phyloP scores from a whole-genome alignment of 2,888 invertebrate genomes.

The Andrena minutula region DNA sequence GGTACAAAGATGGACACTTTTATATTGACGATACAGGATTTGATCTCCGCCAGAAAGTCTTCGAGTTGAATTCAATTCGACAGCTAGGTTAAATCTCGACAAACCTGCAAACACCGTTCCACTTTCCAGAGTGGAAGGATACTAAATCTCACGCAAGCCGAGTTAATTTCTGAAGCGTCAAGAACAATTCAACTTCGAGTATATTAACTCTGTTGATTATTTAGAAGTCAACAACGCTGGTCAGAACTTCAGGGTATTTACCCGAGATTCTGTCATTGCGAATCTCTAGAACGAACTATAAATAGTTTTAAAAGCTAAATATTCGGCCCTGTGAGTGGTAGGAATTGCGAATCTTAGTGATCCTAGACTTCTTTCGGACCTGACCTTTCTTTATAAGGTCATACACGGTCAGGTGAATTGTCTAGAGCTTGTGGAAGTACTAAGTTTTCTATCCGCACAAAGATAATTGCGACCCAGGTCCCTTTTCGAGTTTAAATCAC shows the following conservation, averaged over 20 bases:
- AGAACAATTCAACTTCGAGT: slow-evolving; percentile 32
- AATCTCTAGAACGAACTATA: too few relatives aligned
- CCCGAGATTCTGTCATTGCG: too few relatives aligned
- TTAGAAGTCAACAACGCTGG: slow-evolving; percentile 23
- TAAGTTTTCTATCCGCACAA: too few relatives aligned
- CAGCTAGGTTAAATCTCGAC: slow-evolving; percentile 18
- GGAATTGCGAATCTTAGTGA: too few relatives aligned
- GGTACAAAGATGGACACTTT: background rate
- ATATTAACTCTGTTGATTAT: slow-evolving; percentile 31
- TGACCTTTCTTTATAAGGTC: too few relatives aligned
- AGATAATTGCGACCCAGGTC: too few relatives aligned
- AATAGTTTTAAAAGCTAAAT: too few relatives aligned
- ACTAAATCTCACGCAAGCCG: slow-evolving; percentile 23
- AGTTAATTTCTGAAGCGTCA: slow-evolving; percentile 27
- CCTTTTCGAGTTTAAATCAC: too few relatives aligned
- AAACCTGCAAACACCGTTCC: slow-evolving; percentile 10
- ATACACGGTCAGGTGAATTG: too few relatives aligned
- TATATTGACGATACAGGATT: background rate
- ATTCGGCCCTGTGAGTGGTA: too few relatives aligned
- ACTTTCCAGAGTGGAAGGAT: background rate
- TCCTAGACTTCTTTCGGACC: too few relatives aligned
- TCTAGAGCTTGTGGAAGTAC: too few relatives aligned
- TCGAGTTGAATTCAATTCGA: slow-evolving; percentile 18
- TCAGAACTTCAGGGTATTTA: slow-evolving; percentile 6
- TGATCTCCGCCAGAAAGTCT: background rate